Evolutionary conservation across 2,888 invertebrate species (phyloP).

Genomic region (Meghimatium bilineatum): DNA sequence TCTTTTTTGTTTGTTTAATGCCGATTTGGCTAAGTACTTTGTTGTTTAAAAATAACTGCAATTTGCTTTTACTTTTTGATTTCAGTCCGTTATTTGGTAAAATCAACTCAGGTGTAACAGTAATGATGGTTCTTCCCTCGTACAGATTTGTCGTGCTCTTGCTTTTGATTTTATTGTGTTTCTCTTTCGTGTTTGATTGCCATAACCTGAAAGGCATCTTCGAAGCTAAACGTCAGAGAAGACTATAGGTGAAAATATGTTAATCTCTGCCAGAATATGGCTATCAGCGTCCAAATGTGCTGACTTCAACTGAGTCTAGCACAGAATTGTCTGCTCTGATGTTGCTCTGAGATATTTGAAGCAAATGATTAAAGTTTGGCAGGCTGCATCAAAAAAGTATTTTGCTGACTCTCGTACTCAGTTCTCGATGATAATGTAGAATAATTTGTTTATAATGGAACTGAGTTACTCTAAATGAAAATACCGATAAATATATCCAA

Average conservation of each 20-base stretch:
- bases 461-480: too few species aligned
- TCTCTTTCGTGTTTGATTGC: not conserved
- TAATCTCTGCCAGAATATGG: not conserved
- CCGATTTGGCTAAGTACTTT: not conserved
- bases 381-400: too few species aligned
- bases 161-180: not conserved
- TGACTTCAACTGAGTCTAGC: not conserved
- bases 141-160: conserved; percentile 7
- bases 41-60: not conserved
- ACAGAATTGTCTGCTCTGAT: not conserved
- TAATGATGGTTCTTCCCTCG: not conserved
- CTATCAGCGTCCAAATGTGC: not conserved
- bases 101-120: not conserved
- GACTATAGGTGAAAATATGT: not conserved
- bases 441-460: too few species aligned
- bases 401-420: too few species aligned
- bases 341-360: not conserved
- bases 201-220: conserved; percentile 10
- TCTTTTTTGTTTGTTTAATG: not conserved
- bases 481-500: too few species aligned
- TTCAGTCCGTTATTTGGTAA: not conserved
- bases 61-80: conserved; percentile 12
- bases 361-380: not conserved
- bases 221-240: not conserved
- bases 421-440: too few species aligned